Base-by-base conservation (phyloP, 2,888 invertebrate species). In the Calliphora vomitoria region DNA sequence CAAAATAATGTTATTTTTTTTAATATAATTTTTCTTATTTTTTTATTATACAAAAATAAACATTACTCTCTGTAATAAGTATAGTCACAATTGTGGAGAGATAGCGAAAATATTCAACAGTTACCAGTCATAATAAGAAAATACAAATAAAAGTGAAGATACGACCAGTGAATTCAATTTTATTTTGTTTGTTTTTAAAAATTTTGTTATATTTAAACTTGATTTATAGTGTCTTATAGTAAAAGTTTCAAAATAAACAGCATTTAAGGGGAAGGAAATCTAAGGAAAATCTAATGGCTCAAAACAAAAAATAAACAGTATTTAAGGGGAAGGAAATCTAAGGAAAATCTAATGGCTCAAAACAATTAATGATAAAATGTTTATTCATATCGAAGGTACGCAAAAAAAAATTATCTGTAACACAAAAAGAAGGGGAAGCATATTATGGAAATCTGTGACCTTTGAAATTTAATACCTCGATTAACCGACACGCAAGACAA, bases 261-360 rank as follows among this genome's bases (percentile, higher is more conserved):
- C 6, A 20, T 47, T 35, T 11, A n/a, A 2, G 69, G 38, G 50
- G 60, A 80, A 80, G 69, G 60, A 18, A 50, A 8, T 47, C 79
- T 50, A 0, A 47, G 11, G n/a, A 3, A 60, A 66, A 50, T 44
- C 3, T 44, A 8, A 38, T 38, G 8, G 31, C 60, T 31, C 25
- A 25, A 25, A 25, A 25, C 25, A 1, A 2, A n/a, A n/a, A n/a
- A n/a, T n/a, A n/a, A n/a, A n/a, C n/a, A n/a, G n/a, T n/a, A n/a
- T n/a, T n/a, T n/a, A n/a, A n/a, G n/a, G n/a, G 50, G 60, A 80
- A 80, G 69, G 60, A 18, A 50, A 8, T 47, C 79, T 50, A 0
- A 47, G 11, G n/a, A 3, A 60, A 66, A 50, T 44, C 3, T 44
- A 8, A 38, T 38, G 8, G 31, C 60, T 31, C 25, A 25, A 25